A percentile compares a stretch with the other conserved stretches of the same genome.
phyloP scores from a whole-genome alignment of 1,140 invertebrate genomes.

The Trigoniulus corallinus region DNA sequence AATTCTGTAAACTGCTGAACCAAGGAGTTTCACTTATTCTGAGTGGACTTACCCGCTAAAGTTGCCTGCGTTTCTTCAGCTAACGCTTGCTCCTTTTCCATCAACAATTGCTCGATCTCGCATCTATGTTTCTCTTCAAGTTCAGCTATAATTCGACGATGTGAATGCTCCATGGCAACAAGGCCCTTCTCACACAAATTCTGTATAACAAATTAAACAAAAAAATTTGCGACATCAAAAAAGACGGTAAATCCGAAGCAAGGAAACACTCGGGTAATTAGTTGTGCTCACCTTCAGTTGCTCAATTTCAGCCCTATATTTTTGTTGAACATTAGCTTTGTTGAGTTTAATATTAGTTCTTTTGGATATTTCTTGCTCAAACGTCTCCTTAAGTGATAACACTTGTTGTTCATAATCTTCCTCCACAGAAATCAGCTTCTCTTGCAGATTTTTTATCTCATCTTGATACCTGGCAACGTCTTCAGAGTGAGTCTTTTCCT shows the following conservation, averaged over 20 bases:
- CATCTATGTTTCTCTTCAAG: constrained; percentile 65
- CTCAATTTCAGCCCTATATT: constrained; percentile 71
- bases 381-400: constrained; percentile 11
- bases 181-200: constrained; percentile 70
- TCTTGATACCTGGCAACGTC: constrained; percentile 11
- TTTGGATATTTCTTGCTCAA: constrained; percentile 13
- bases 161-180: constrained; percentile 69
- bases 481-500: constrained; percentile 7
- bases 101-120: constrained; percentile 47
- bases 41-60: constrained; percentile 24
- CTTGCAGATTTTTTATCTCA: constrained; percentile 11
- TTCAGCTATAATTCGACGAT: constrained; percentile 63
- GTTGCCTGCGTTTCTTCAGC: constrained; percentile 68
- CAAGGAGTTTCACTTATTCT: not conserved
- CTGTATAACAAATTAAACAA: constrained; percentile 24
- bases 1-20: not conserved
- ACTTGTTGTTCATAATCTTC: constrained; percentile 13
- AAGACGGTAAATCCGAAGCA: not conserved
- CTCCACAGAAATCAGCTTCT: constrained; percentile 11
- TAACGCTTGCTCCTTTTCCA: constrained; percentile 72
- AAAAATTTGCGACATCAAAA: constrained; percentile 1
- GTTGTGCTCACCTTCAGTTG: constrained; percentile 54
- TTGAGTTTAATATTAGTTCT: constrained; percentile 24
- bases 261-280: constrained; percentile 6
- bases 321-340: constrained; percentile 48